Conservation (phyloP, 2,797 vertebrate species). For the Anguilla marmorata region DNA sequence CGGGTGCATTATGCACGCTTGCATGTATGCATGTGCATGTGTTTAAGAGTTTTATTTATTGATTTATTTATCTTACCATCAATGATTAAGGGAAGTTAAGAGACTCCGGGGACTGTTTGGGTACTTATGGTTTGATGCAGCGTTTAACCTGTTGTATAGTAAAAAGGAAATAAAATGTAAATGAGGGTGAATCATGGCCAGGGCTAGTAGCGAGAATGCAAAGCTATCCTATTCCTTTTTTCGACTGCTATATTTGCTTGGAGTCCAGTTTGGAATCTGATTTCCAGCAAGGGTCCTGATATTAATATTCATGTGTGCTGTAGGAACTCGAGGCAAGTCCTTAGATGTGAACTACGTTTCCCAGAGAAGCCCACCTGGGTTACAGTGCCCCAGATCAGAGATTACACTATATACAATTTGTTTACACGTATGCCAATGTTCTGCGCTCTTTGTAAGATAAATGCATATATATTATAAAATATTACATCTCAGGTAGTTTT, state of each 20-base stretch:
- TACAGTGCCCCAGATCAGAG: slow-evolving; percentile 40
- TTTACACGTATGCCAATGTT: slow-evolving; percentile 36
- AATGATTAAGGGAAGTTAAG: slow-evolving; percentile 51
- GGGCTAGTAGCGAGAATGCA: slow-evolving; percentile 23
- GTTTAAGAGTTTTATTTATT: slow-evolving; percentile 50
- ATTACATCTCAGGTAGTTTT: slow-evolving; percentile 43
- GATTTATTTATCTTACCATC: slow-evolving; percentile 53
- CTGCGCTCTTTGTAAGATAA: neutral
- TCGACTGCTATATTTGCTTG: slow-evolving; percentile 27
- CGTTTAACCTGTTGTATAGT: neutral
- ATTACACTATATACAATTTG: slow-evolving; percentile 24
- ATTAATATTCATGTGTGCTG: slow-evolving; percentile 39
- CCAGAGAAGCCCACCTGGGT: slow-evolving; percentile 30
- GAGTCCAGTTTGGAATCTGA: slow-evolving; percentile 55
- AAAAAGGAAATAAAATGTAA: neutral
- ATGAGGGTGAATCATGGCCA: slow-evolving; percentile 13
- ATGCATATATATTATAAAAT: slow-evolving; percentile 26
- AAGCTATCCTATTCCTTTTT: slow-evolving; percentile 18
- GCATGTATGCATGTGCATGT: slow-evolving; percentile 54
- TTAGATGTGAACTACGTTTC: slow-evolving; percentile 37
- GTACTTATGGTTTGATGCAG: slow-evolving; percentile 25
- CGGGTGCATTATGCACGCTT: slow-evolving; percentile 31
- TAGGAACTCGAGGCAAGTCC: slow-evolving; percentile 38
- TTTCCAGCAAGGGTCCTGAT: slow-evolving; percentile 43
- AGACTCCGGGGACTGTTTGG: slow-evolving; percentile 32